Evolutionary conservation across 2,888 invertebrate species (phyloP), one percentile per base, ranked within the genome.

Genomic region (Cistogaster globosa): DNA sequence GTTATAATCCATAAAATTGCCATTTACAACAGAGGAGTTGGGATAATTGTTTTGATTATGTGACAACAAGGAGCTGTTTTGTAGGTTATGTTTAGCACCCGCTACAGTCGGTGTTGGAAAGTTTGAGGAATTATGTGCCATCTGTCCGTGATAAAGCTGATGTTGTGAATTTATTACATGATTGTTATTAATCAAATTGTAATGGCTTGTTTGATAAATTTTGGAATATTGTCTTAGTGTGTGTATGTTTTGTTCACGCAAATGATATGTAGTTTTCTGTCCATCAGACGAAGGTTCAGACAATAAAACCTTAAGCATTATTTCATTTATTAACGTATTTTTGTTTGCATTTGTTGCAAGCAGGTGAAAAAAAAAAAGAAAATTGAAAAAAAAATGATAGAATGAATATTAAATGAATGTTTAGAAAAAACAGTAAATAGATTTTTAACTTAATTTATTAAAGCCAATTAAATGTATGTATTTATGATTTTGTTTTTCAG

Each of bases 261-360:
- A 87, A 83, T 89, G 89, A 86, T 90, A 89, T 79, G 88, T 89
- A 72, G 90, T 88, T 82, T 87, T 86, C 76, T 88, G 87, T 87
- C 89, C 90, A 67, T 87, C 87, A 77, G 87, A 85, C 80, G 88
- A 86, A 76, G 87, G 86, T 84, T 90, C 90, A 67, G 88, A 87
- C 76, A 87, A 87, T 87, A 89, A 87, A 86, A 90, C 87, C 90
- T 90, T 88, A 32, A 63, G 87, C 86, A 86, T 75, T 74, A 86
- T 75, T 74, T 67, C 20, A 20, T 53, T 67, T 67, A 18, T 60
- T 20, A 26, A 3, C 11, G 42, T 42, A 12, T 42, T 2, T 67
- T 67, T 26, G 7, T 45, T 57, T 26, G 20, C 48, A 69, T 69
- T 51, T 69, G 42, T 81, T 62, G 20, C 26, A 48, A 65, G 26